phyloP scores from a whole-genome alignment of 2,113 vertebrate genomes.

The Todiramphus chloris region DNA sequence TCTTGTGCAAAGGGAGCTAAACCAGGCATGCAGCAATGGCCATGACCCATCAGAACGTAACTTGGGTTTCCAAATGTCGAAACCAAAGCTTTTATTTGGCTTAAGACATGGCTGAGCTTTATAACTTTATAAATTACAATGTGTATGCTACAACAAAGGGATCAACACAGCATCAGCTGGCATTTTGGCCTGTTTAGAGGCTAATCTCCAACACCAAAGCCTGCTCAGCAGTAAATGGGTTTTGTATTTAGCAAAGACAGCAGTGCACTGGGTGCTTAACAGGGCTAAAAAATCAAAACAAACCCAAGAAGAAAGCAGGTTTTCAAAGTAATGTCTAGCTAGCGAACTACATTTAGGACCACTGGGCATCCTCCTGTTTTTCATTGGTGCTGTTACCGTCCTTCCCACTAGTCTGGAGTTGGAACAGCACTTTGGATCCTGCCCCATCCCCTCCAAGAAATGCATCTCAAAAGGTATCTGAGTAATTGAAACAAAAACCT shows the following conservation, averaged over 20 bases:
- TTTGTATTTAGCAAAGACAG: constrained; percentile 44
- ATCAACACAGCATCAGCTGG: constrained; percentile 25
- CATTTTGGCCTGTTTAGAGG: not conserved
- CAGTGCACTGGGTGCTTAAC: not conserved
- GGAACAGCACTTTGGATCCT: not conserved
- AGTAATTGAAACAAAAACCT: constrained; percentile 34
- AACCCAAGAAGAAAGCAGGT: not conserved
- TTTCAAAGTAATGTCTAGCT: constrained; percentile 12
- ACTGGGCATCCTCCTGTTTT: not conserved
- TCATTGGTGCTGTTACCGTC: not conserved
- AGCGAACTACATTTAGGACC: not conserved
- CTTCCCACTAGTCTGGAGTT: not conserved
- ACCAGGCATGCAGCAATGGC: constrained; percentile 48
- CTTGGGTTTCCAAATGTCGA: constrained; percentile 64
- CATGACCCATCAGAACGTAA: constrained; percentile 49
- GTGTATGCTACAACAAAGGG: constrained; percentile 58
- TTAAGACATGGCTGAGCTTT: constrained; percentile 64
- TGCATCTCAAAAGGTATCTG: not conserved
- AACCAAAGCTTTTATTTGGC: constrained; percentile 68
- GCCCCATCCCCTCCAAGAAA: not conserved
- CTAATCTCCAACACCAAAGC: constrained; percentile 46
- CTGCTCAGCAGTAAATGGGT: constrained; percentile 34
- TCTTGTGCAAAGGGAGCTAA: constrained; percentile 63
- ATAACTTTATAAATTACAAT: constrained; percentile 59
- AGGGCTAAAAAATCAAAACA: not conserved